Conservation (phyloP, 2,113 vertebrate genomes). For the Anhinga anhinga region DNA sequence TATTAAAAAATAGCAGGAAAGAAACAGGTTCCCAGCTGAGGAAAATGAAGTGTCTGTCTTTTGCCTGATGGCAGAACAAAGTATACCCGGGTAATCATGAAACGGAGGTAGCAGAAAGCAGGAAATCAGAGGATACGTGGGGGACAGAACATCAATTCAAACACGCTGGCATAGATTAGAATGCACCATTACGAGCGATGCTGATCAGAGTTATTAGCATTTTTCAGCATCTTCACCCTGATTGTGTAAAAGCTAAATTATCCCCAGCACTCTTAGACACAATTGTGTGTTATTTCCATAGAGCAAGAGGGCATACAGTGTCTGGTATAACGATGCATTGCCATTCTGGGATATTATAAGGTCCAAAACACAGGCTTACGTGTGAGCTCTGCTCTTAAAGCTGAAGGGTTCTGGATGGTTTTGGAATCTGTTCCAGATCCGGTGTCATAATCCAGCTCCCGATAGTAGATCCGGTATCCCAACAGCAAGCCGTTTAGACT, state of each 20-base stretch:
- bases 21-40: neutral
- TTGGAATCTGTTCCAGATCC: conserved; percentile 66
- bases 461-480: conserved; percentile 92
- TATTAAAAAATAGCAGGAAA: neutral
- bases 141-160: neutral
- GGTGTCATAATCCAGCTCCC: conserved; percentile 82
- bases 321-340: rapidly evolving
- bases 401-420: conserved; percentile 71
- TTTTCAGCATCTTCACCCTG: neutral
- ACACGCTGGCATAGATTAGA: neutral
- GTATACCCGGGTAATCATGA: neutral
- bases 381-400: conserved; percentile 76
- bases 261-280: neutral
- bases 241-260: neutral
- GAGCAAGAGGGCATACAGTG: neutral
- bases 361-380: conserved; percentile 60
- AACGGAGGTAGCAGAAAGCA: neutral
- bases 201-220: neutral
- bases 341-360: neutral
- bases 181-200: neutral
- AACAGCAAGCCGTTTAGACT: conserved; percentile 87
- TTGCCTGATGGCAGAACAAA: neutral
- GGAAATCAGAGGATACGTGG: neutral
- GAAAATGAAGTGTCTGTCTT: neutral
- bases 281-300: neutral